Evolutionary conservation across 2,888 invertebrate species (phyloP), one percentile per base, ranked within the genome.

Genomic region (Pterostichus niger): DNA sequence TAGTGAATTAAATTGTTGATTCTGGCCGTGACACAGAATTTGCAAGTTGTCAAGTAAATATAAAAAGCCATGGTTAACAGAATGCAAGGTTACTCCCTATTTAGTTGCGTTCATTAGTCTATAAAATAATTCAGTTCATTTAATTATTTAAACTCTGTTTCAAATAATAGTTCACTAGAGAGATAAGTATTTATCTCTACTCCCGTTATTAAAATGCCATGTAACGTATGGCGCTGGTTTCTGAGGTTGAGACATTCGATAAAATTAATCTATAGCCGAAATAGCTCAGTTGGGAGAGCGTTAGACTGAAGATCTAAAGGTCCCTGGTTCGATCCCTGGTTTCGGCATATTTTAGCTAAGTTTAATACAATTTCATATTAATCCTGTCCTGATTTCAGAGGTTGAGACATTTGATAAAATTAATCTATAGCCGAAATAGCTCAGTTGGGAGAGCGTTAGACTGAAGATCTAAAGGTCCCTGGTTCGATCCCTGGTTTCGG

Each of bases 281-380:
- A 93, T 92, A 93, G 93, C 93, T 93, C 93, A 93, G 92, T 92
- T 93, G 93, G 93, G 92, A 92, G 92, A 92, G 92, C 92, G 92
- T 93, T 92, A 92, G 92, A 75, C 75, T 75, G 77, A 78, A 59
- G 78, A 78, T 78, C 78, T 78, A 78, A 78, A 78, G 46, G 61
- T 59, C 78, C 78, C 78, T 40, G 78, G 78, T 78, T 78, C 78
- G 59, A 78, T 78, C 59, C 61, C 78, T 35, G 78, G 78, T 78
- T 78, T 78, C 78, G 78, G 78, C 78, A 78, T 13, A n/a, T n/a
- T n/a, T n/a, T n/a, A n/a, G n/a, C n/a, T n/a, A n/a, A n/a, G n/a
- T n/a, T n/a, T n/a, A n/a, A n/a, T n/a, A n/a, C n/a, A n/a, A n/a
- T n/a, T n/a, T n/a, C n/a, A n/a, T n/a, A n/a, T n/a, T n/a, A n/a